Percentiles rank a stretch among this genome's conserved stretches.
Conservation (phyloP, 1,140 invertebrate genomes). For the Venustaconcha ellipsiformis region DNA sequence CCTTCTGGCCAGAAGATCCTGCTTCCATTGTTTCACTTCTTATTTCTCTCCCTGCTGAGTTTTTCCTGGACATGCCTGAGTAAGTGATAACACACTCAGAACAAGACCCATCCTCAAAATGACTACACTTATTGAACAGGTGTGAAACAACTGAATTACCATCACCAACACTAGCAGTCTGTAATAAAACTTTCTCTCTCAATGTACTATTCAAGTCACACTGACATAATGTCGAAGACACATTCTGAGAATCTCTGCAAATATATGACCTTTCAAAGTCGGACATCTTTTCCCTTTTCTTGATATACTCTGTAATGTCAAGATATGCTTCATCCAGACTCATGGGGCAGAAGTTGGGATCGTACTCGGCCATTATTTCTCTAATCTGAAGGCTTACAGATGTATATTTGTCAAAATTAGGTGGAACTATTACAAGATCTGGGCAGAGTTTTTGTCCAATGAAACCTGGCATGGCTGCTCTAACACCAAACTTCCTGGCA, state of each 20-base stretch:
- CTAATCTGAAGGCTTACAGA: slow-evolving; percentile 68
- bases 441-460: slow-evolving; percentile 78
- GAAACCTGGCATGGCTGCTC: slow-evolving; percentile 81
- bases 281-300: slow-evolving; percentile 40
- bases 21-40: neutral
- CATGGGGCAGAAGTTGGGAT: slow-evolving; percentile 72
- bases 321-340: slow-evolving; percentile 79
- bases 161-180: no score
- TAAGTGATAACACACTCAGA: no score
- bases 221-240: slow-evolving; percentile 31
- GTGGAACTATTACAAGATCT: slow-evolving; percentile 73
- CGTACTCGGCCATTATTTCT: slow-evolving; percentile 73
- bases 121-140: no score
- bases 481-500: slow-evolving; percentile 76
- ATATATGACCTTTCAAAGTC: slow-evolving; percentile 52
- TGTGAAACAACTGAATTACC: no score
- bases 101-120: no score
- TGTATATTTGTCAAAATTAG: slow-evolving; percentile 75
- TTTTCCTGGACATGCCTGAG: no score
- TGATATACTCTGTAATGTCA: slow-evolving; percentile 75
- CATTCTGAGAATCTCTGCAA: slow-evolving; percentile 18
- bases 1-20: neutral
- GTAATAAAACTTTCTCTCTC: slow-evolving; percentile 1
- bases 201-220: slow-evolving; percentile 54
- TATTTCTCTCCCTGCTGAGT: no score